Evolutionary conservation across 1,140 invertebrate species (phyloP), one percentile per base, ranked within the genome.

Genomic region (Magallana gigas): DNA sequence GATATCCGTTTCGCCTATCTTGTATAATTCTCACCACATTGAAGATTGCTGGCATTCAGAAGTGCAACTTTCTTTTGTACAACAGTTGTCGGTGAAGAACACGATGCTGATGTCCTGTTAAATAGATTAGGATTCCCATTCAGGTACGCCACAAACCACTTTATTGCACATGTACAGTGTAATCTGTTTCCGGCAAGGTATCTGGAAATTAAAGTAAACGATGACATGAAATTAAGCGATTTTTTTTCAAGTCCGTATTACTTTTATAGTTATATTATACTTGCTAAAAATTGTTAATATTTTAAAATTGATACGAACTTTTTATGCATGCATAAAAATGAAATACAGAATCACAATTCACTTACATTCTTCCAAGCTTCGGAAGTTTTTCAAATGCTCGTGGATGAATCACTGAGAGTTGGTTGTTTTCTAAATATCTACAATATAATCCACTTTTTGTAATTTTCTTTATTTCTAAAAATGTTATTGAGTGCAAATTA

Each of bases 351-450:
- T 64, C 7, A 18, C 16, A 18, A n/a, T n/a, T 48, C 9, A 0
- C 68, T 76, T 76, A 76, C 68, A 76, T 76, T 76, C 23, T 29
- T 9, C 18, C 23, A 4, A 76, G 68, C 11, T 36, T 76, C 4
- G 68, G 68, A 12, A 76, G 29, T 23, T 8, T 12, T 12, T 29
- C 68, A 76, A 76, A 76, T 76, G 68, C 68, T 29, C 36, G 23
- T 23, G 18, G 23, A 11, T 76, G 18, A 36, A 76, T 76, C 6
- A 76, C 29, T 36, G 68, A 76, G 12, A 76, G 29, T 8, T 76
- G 9, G 23, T 76, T 76, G 68, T 36, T 76, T 76, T 76, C 23
- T 76, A 76, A 29, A 23, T 76, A 76, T 76, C 68, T 71, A 18
- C 36, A 48, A 48, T 48, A 48, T 48, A 48, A 4, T 48, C 36